A percentile compares a stretch with the other conserved stretches of the same genome.
Conservation (phyloP, 1,140 invertebrate species). For the Nymphalis io region DNA sequence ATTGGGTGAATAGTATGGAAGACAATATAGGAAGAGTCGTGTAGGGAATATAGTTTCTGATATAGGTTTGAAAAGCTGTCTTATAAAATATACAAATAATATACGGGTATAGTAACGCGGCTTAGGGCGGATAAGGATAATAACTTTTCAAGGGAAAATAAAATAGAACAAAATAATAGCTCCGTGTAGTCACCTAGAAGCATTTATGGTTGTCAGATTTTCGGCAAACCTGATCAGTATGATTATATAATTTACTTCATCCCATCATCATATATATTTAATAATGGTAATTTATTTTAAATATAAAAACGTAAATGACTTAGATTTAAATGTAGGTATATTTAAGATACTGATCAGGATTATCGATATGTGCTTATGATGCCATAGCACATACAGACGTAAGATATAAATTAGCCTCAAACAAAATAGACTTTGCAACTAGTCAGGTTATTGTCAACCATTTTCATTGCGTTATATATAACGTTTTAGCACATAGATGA, state of each 20-base stretch:
- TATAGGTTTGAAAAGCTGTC: slow-evolving; percentile 64
- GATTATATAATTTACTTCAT: background rate
- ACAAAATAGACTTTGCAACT: slow-evolving; percentile 64
- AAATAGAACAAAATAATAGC: slow-evolving; percentile 72
- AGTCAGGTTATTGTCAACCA: slow-evolving; percentile 65
- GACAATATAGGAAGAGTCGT: slow-evolving; percentile 57
- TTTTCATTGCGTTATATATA: slow-evolving; percentile 77
- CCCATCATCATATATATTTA: too few relatives aligned
- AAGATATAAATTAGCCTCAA: slow-evolving; percentile 56
- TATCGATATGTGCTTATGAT: slow-evolving; percentile 59
- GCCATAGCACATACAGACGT: slow-evolving; percentile 65
- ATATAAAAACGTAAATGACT: background rate
- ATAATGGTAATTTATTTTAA: background rate
- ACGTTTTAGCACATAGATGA: slow-evolving; percentile 78
- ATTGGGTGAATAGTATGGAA: slow-evolving; percentile 57
- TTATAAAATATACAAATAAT: slow-evolving; percentile 66
- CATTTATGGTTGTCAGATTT: slow-evolving; percentile 60
- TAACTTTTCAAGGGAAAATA: slow-evolving; percentile 59
- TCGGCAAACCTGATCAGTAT: slow-evolving; percentile 61
- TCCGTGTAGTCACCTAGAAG: slow-evolving; percentile 76
- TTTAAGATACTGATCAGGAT: slow-evolving; percentile 52
- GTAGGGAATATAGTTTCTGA: slow-evolving; percentile 61
- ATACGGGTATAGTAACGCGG: slow-evolving; percentile 69
- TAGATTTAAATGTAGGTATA: background rate
- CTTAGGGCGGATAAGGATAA: slow-evolving; percentile 72